Conservation (phyloP, 1,140 invertebrate genomes). For the Eciton burchellii region DNA sequence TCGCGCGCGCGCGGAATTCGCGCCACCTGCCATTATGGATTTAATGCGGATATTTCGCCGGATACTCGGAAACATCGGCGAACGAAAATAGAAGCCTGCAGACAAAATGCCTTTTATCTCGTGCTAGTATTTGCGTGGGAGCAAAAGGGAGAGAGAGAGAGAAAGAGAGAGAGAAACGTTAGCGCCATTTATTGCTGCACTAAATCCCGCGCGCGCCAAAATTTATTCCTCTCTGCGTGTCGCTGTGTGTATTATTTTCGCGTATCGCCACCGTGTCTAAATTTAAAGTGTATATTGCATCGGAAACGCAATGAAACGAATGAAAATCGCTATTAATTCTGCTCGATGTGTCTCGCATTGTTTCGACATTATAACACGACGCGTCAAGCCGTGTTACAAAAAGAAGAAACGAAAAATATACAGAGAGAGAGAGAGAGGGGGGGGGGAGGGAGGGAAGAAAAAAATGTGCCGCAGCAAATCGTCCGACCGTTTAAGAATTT, state of each 20-base stretch:
- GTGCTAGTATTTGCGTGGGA: neutral
- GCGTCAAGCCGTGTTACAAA: conserved; percentile 28
- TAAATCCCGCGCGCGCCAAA: neutral
- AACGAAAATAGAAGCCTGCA: neutral
- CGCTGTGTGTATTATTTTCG: neutral
- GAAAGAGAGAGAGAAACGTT: no score
- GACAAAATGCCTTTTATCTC: neutral
- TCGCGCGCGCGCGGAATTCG: neutral
- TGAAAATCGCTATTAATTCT: conserved; percentile 19
- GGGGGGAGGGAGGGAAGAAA: no score
- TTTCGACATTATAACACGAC: neutral
- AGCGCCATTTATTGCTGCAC: neutral
- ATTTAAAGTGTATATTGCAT: neutral
- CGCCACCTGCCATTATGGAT: neutral
- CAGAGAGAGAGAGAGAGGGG: no score
- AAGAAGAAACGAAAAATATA: no score
- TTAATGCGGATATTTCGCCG: neutral
- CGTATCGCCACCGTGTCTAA: neutral
- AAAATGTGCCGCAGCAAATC: neutral
- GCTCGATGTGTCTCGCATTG: neutral
- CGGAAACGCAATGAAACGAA: neutral
- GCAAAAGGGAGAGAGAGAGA: no score
- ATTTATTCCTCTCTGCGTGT: neutral
- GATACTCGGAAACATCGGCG: neutral
- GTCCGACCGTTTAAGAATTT: conserved; percentile 23